Percentiles rank a stretch among this genome's conserved stretches.
phyloP scores from a whole-genome alignment of 1,140 invertebrate genomes.

The Pseudomyrmex concolor region DNA sequence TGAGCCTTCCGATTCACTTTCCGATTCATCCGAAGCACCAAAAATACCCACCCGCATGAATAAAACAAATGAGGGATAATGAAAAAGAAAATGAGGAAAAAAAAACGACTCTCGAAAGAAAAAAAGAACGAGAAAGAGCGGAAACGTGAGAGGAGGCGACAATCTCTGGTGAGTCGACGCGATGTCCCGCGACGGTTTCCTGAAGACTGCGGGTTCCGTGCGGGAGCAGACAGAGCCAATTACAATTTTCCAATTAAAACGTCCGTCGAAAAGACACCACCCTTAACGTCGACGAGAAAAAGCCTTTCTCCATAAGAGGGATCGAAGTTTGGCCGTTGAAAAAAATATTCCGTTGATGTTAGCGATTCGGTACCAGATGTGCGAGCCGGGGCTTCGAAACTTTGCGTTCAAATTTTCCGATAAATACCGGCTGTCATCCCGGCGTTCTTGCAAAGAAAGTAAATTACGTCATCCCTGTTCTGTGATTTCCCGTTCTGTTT shows the following conservation, averaged over 20 bases:
- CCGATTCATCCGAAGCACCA: too few species aligned
- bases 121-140: slow-evolving; percentile 13
- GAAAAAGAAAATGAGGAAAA: slow-evolving; percentile 26
- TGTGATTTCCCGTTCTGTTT: too few species aligned
- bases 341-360: slow-evolving; percentile 10
- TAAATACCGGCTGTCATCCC: background rate
- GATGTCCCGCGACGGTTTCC: slow-evolving; percentile 50
- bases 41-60: background rate
- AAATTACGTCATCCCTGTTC: background rate
- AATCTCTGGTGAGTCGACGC: slow-evolving; percentile 51
- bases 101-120: slow-evolving; percentile 13
- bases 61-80: slow-evolving; percentile 19
- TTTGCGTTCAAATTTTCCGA: slow-evolving; percentile 6
- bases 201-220: slow-evolving; percentile 36
- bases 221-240: slow-evolving; percentile 72
- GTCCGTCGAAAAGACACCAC: slow-evolving; percentile 65
- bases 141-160: slow-evolving; percentile 38
- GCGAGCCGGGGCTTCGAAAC: slow-evolving; percentile 22
- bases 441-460: background rate
- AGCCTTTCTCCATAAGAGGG: slow-evolving; percentile 27
- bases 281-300: slow-evolving; percentile 45
- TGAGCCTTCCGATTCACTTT: too few species aligned
- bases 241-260: slow-evolving; percentile 79
- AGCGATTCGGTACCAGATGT: background rate
- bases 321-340: slow-evolving; percentile 58